Evolutionary conservation across 2,797 vertebrate genomes (phyloP).

Genomic region (Gallinago nigripennis): DNA sequence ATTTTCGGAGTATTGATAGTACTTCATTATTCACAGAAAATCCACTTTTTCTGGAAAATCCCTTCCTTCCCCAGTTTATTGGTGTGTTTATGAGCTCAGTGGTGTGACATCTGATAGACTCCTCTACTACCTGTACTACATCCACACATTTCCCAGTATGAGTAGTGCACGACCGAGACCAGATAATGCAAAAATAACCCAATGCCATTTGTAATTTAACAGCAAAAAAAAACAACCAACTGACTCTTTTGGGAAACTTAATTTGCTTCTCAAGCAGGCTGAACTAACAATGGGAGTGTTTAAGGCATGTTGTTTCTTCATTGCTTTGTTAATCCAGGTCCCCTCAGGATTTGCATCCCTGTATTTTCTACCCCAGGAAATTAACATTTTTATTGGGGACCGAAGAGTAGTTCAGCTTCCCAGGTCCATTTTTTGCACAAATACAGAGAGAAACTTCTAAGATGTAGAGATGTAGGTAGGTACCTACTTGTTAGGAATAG

Average conservation of each 20-base stretch:
- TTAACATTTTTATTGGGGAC: background rate
- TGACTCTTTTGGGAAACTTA: background rate
- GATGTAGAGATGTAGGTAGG: background rate
- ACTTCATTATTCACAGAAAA: constrained; percentile 10
- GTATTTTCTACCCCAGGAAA: background rate
- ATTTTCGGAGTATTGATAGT: background rate
- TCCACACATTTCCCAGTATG: background rate
- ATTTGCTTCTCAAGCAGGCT: background rate
- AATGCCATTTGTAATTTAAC: background rate
- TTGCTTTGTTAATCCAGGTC: background rate
- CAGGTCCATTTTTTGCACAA: accelerated
- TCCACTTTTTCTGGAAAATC: constrained; percentile 52
- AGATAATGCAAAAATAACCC: background rate
- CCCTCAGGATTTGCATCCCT: background rate
- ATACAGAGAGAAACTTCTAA: background rate
- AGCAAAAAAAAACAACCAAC: background rate
- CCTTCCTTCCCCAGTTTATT: constrained; percentile 2
- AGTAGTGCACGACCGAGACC: background rate
- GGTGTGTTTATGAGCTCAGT: background rate
- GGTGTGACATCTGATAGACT: background rate
- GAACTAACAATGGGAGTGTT: background rate
- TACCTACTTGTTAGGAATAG: background rate
- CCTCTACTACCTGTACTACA: background rate
- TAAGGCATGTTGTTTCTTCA: background rate
- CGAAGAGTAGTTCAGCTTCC: background rate